Conservation (phyloP, 2,888 invertebrate genomes). For the Aphodius granarius region DNA sequence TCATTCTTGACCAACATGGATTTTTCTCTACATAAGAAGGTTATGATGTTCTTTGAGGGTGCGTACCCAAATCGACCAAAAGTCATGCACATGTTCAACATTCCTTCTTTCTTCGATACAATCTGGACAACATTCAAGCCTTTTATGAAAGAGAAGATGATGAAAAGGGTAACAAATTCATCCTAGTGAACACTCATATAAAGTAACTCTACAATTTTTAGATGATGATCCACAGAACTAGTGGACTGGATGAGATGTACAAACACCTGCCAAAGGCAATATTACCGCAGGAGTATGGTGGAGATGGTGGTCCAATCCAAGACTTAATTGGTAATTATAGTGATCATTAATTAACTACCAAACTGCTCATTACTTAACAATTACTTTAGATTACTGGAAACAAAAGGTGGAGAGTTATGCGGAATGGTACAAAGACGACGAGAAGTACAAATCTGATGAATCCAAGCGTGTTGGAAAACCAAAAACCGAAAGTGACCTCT, state of each 20-base stretch:
- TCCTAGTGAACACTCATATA: neutral
- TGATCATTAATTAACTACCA: too few relatives aligned
- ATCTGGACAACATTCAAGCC: conserved; percentile 61
- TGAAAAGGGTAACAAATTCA: conserved; percentile 17
- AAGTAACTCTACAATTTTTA: conserved; percentile 42
- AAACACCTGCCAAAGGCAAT: conserved; percentile 60
- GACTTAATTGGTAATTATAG: conserved; percentile 39
- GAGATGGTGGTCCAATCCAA: conserved; percentile 59
- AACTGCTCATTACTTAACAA: neutral
- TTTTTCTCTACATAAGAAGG: conserved; percentile 62
- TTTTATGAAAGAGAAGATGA: conserved; percentile 62
- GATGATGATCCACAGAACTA: conserved; percentile 56
- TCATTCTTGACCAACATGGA: conserved; percentile 57
- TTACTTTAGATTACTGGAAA: conserved; percentile 54
- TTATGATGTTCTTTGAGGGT: conserved; percentile 55
- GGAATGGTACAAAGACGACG: conserved; percentile 58
- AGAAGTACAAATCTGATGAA: conserved; percentile 56
- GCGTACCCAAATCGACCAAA: conserved; percentile 63
- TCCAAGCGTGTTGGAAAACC: conserved; percentile 58
- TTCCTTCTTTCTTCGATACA: conserved; percentile 61
- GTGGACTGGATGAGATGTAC: conserved; percentile 59
- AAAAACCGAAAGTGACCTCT: conserved; percentile 57
- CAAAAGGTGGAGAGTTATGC: conserved; percentile 56
- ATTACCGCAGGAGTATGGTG: conserved; percentile 69
- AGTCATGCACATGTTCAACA: conserved; percentile 62